These are phyloP conservation scores for Gadopsis marmoratus DNA, from an alignment of 2,797 vertebrate species.

Conservation along the genomic window DNA sequence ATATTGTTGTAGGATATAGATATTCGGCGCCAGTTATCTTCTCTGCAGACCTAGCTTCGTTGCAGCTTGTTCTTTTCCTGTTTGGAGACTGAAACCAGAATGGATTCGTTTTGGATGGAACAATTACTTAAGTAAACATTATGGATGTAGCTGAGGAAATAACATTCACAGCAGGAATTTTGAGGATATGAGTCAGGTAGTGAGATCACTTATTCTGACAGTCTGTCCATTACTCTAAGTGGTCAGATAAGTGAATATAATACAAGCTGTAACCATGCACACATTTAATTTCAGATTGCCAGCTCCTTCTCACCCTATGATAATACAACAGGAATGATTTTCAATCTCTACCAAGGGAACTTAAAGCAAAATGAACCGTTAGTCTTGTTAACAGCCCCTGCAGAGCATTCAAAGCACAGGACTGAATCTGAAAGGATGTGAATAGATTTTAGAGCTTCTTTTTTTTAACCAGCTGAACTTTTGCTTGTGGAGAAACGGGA, in stretches of 20 bases:
- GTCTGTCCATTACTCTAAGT: constrained; percentile 6
- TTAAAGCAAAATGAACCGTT: constrained; percentile 41
- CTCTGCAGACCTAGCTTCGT: neutral
- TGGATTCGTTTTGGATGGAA: neutral
- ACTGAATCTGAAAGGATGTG: constrained; percentile 29
- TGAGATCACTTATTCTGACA: constrained; percentile 42
- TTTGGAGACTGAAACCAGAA: neutral
- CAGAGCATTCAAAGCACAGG: constrained; percentile 51
- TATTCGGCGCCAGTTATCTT: neutral
- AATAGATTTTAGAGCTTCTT: constrained; percentile 43
- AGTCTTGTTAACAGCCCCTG: constrained; percentile 55
- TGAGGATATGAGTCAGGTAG: constrained; percentile 33
- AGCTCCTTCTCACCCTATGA: constrained; percentile 43
- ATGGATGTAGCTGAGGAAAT: constrained; percentile 12
- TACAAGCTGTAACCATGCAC: constrained; percentile 10
- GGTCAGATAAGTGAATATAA: constrained; percentile 19
- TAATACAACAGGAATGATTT: constrained; percentile 40
- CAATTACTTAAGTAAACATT: constrained; percentile 19
- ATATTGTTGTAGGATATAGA: neutral
- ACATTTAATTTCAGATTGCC: constrained; percentile 44
- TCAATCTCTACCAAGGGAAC: constrained; percentile 30
- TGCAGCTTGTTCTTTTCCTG: neutral
- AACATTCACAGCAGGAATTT: constrained; percentile 13
- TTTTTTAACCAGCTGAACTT: constrained; percentile 57
- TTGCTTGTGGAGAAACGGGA: constrained; percentile 37